Evolutionary conservation across 2,113 vertebrate species (phyloP).

Genomic region (Columba livia): DNA sequence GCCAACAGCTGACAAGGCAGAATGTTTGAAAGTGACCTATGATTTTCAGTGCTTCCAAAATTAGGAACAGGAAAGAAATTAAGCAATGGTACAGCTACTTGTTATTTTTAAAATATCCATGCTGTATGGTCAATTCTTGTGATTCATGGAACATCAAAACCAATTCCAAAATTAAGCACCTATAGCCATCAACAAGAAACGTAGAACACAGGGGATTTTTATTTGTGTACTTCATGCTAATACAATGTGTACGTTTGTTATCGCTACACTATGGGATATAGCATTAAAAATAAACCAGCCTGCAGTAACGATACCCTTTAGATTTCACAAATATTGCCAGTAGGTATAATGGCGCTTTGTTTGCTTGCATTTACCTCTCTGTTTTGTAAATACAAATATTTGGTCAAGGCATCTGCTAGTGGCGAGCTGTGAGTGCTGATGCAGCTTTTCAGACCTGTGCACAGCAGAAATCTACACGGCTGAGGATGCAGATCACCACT

Average conservation of each 20-base stretch:
- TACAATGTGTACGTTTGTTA: background rate
- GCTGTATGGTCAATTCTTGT: background rate
- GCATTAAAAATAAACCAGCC: background rate
- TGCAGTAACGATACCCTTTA: background rate
- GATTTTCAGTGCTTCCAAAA: background rate
- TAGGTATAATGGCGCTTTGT: background rate
- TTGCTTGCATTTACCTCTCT: background rate
- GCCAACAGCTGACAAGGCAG: background rate
- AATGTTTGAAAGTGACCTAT: background rate
- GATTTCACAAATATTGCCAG: background rate
- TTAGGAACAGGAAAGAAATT: background rate
- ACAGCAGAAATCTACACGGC: background rate
- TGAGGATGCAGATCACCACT: background rate
- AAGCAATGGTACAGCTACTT: background rate
- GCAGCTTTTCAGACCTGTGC: background rate
- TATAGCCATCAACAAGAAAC: background rate
- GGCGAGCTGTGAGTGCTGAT: background rate
- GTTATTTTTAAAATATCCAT: background rate
- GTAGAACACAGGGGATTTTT: background rate
- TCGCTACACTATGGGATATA: background rate
- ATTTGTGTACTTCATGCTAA: background rate
- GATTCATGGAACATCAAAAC: background rate
- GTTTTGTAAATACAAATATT: slow-evolving; percentile 40
- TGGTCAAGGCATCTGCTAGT: background rate
- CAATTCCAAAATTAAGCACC: background rate